phyloP scores from a whole-genome alignment of 2,888 invertebrate genomes.

The Orthonychiurus folsomi region DNA sequence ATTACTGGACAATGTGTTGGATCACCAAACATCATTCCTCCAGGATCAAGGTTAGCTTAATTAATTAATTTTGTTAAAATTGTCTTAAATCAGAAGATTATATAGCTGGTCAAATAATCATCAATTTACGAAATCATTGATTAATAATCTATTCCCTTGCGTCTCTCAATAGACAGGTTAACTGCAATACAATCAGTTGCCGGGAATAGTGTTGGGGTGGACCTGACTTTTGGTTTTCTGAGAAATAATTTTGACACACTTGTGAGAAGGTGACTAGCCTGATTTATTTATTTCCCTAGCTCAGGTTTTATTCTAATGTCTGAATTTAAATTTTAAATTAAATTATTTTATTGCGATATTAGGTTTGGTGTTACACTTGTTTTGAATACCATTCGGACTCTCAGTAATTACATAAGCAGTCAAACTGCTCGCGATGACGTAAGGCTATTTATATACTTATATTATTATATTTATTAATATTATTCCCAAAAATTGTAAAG shows the following conservation, averaged over 20 bases:
- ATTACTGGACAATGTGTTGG: constrained; percentile 24
- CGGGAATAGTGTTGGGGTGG: constrained; percentile 29
- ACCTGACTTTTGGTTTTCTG: constrained; percentile 27
- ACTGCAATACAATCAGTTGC: constrained; percentile 30
- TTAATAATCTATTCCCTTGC: too few species aligned
- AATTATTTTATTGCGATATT: too few species aligned
- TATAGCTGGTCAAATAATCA: too few species aligned
- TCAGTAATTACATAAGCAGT: constrained; percentile 23
- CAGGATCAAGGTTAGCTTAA: too few species aligned
- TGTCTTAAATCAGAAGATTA: too few species aligned
- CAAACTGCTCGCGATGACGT: constrained; percentile 21
- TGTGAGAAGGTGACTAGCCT: constrained; percentile 20
- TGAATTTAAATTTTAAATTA: too few species aligned
- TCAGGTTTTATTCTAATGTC: background rate
- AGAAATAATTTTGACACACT: constrained; percentile 23
- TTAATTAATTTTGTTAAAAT: too few species aligned
- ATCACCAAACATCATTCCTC: constrained; percentile 19
- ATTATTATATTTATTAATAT: too few species aligned
- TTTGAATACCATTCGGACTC: constrained; percentile 2
- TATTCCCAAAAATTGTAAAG: too few species aligned
- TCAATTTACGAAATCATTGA: too few species aligned
- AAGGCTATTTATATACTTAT: too few species aligned
- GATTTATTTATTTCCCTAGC: background rate
- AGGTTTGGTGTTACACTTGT: background rate
- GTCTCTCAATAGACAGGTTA: constrained; percentile 19